These are phyloP conservation scores for Cyclopterus lumpus DNA, from an alignment of 2,797 vertebrate genomes.

Conservation along the genomic window DNA sequence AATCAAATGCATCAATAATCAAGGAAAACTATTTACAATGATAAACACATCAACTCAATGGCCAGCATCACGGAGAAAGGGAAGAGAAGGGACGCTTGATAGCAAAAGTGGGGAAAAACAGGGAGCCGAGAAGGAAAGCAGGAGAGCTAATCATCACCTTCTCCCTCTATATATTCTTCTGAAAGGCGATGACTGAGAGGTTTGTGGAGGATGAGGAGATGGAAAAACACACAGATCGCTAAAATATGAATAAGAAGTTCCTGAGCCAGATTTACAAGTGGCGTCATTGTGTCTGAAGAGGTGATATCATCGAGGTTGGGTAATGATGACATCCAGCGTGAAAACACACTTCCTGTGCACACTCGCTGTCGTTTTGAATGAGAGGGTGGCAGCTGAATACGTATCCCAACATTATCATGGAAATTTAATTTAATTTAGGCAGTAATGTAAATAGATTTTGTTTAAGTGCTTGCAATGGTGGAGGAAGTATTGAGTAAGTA, in stretches of 20 bases:
- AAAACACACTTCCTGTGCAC: conserved; percentile 59
- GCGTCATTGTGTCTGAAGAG: conserved; percentile 56
- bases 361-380: conserved; percentile 54
- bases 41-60: conserved; percentile 14
- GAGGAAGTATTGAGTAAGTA: background rate
- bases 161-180: conserved; percentile 8
- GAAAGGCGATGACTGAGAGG: background rate
- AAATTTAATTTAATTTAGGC: conserved; percentile 63
- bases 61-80: background rate
- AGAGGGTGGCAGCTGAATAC: conserved; percentile 37
- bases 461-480: background rate
- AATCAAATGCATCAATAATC: conserved; percentile 34
- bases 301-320: conserved; percentile 61
- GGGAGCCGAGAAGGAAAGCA: conserved; percentile 6
- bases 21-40: conserved; percentile 30
- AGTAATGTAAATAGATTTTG: conserved; percentile 2
- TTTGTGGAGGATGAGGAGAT: conserved; percentile 13
- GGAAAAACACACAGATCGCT: conserved; percentile 35
- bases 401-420: conserved; percentile 50
- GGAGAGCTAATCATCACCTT: conserved; percentile 23
- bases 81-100: background rate
- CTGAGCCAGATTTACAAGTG: conserved; percentile 51
- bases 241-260: conserved; percentile 70
- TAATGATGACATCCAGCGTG: conserved; percentile 59
- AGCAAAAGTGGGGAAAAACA: conserved; percentile 5